A percentile compares a stretch with the other conserved stretches of the same genome.
Evolutionary conservation across 2,888 invertebrate species (phyloP).

Genomic region (Eupithecia vulgata): DNA sequence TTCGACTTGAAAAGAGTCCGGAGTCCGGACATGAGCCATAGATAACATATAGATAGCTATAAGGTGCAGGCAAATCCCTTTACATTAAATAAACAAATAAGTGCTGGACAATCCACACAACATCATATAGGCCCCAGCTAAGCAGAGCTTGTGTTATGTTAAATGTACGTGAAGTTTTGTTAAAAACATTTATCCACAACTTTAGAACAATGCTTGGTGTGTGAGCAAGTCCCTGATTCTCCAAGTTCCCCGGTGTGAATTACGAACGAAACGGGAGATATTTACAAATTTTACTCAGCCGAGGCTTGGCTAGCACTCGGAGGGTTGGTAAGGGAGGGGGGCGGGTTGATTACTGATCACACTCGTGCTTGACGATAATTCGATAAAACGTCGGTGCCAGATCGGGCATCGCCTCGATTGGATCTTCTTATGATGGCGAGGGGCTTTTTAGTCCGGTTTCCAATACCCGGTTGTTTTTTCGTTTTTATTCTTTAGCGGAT

Average conservation of each 20-base stretch:
- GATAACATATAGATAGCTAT: too few species aligned
- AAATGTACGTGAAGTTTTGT: not conserved
- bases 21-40: too few species aligned
- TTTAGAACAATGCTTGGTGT: constrained; percentile 3
- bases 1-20: too few species aligned
- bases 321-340: constrained; percentile 17
- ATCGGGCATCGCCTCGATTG: constrained; percentile 29
- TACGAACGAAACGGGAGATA: constrained; percentile 30
- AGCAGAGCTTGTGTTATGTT: too few species aligned
- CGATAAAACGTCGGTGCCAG: constrained; percentile 20
- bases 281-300: constrained; percentile 38
- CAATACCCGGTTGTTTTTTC: not conserved
- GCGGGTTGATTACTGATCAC: constrained; percentile 55
- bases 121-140: too few species aligned
- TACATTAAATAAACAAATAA: too few species aligned
- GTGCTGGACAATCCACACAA: too few species aligned
- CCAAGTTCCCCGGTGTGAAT: constrained; percentile 19
- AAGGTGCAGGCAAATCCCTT: not conserved
- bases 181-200: not conserved
- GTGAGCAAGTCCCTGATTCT: constrained; percentile 4
- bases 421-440: constrained; percentile 27
- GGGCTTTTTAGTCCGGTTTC: constrained; percentile 18
- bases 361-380: constrained; percentile 43
- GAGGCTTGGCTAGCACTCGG: constrained; percentile 23
- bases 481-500: not conserved